Percentiles rank a stretch among this genome's conserved stretches.
phyloP scores from a whole-genome alignment of 2,888 invertebrate species.

The Ormyrus nitidulus region DNA sequence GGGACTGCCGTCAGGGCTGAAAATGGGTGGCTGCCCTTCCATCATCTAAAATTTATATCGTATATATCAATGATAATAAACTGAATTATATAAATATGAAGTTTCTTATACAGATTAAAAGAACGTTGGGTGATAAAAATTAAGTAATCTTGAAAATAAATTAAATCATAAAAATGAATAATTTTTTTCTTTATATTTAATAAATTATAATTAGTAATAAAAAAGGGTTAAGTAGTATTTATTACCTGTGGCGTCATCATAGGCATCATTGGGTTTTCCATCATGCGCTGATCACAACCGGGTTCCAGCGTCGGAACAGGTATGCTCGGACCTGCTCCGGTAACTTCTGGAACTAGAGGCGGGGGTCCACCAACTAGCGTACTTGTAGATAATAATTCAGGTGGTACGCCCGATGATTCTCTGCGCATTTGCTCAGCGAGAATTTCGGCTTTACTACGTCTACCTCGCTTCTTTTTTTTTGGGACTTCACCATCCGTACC shows the following conservation, averaged over 20 bases:
- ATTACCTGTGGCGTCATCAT: slow-evolving; percentile 60
- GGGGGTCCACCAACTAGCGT: slow-evolving; percentile 17
- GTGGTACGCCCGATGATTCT: slow-evolving; percentile 64
- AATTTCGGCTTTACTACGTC: slow-evolving; percentile 73
- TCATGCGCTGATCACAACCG: slow-evolving; percentile 42
- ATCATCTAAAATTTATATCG: slow-evolving; percentile 70
- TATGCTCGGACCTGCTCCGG: slow-evolving; percentile 60
- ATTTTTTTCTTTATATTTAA: neutral
- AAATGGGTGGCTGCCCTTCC: slow-evolving; percentile 66
- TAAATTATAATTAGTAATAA: neutral
- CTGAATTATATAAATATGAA: too few species aligned
- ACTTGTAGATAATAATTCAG: slow-evolving; percentile 53
- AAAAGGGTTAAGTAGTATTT: neutral
- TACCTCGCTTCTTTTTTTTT: slow-evolving; percentile 73
- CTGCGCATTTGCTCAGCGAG: slow-evolving; percentile 74
- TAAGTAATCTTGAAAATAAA: neutral
- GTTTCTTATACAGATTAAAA: too few species aligned
- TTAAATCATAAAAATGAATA: neutral
- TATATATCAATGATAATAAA: slow-evolving; percentile 66
- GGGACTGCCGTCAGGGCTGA: slow-evolving; percentile 68
- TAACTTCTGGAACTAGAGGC: slow-evolving; percentile 40
- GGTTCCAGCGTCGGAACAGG: slow-evolving; percentile 57
- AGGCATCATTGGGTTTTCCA: slow-evolving; percentile 56
- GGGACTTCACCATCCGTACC: slow-evolving; percentile 70
- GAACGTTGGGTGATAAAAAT: too few species aligned